Evolutionary conservation across 2,797 vertebrate species (phyloP), one percentile per base, ranked within the genome.

Genomic region (Caiman crocodilus): DNA sequence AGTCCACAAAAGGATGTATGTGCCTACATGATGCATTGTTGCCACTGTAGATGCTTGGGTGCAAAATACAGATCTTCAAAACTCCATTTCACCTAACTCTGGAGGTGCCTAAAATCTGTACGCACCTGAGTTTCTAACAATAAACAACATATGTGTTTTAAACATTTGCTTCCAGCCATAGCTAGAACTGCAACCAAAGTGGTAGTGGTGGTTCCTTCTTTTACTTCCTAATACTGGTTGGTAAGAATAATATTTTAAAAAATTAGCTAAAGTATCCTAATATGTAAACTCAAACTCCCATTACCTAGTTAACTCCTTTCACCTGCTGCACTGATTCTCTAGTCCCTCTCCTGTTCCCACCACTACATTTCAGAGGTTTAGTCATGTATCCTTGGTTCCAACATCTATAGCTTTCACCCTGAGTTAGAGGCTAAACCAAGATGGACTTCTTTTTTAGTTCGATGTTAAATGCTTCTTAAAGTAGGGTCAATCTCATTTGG

Each of bases 351-450:
- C 64, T 65, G 17, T n/a, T n/a, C 11, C 30, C 18, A 12, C 65
- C 65, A 69, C 73, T 88, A 90, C 82, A 84, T 95, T 91, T 94
- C 80, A 95, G 91, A 95, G 93, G 92, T 32, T 71, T 93, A 71
- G 76, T 92, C 71, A 75, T 25, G 59, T 91, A 80, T n/a, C 6
- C 67, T 76, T 32, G 79, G 77, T 81, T 94, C 74, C 94, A 94
- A 83, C 80, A 28, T 32, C 82, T 90, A 73, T 9, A 85, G n/a
- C 85, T 92, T 17, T 69, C 80, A 82, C 85, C 94, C 93, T 77
- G 30, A 85, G 9, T 89, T 77, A 93, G 94, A 92, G 60, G 26
- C 57, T 85, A 88, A 93, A 14, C 55, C 1, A 0, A 86, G 30
- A 81, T 13, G 85, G 56, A 79, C 30, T 0, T 1, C 87, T 97